Base-by-base conservation (phyloP, 2,888 invertebrate species). In the Oscheius sp. region DNA sequence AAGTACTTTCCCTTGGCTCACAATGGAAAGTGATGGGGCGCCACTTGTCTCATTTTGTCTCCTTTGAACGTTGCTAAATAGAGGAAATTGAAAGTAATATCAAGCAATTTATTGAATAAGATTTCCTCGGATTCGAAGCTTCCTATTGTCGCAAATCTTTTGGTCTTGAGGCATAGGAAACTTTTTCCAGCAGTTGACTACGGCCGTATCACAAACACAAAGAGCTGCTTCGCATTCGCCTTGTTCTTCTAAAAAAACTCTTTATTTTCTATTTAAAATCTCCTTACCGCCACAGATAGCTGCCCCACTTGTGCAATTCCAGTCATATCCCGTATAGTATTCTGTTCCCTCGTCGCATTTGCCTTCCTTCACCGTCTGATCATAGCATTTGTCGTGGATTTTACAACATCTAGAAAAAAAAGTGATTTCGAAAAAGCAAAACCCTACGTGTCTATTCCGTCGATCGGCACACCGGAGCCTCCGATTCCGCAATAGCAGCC, bases 401-500 rank as follows among this genome's bases (percentile, higher is more conserved):
- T 77, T 79, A 69, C 85, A 85, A 45, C 84, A 85, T 2, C 82
- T 27, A 17, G 37, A 12, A 58, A 15, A 37, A 48, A 42, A 20
- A n/a, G n/a, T n/a, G n/a, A n/a, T n/a, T n/a, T n/a, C n/a, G n/a
- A n/a, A n/a, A n/a, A n/a, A n/a, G n/a, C n/a, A n/a, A n/a, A 6
- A 61, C 53, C 78, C 66, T 52, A 83, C 81, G 74, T 72, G 61
- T 85, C 85, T 58, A 85, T 85, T 25, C 75, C 83, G 64, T 85
- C 85, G 2, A 85, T 76, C 2, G 85, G 84, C 29, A 68, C 72
- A 48, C 80, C 79, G 10, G 79, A 69, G 23, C 85, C 85, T 1
- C 85, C 85, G 27, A 83, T 69, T n/a, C 85, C 85, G 63, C 85
- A 85, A 78, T 78, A 80, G 46, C 80, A 80, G 34, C 85, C 85